Conservation (phyloP, 2,113 vertebrate species). For the Ptilonorhynchus violaceus region DNA sequence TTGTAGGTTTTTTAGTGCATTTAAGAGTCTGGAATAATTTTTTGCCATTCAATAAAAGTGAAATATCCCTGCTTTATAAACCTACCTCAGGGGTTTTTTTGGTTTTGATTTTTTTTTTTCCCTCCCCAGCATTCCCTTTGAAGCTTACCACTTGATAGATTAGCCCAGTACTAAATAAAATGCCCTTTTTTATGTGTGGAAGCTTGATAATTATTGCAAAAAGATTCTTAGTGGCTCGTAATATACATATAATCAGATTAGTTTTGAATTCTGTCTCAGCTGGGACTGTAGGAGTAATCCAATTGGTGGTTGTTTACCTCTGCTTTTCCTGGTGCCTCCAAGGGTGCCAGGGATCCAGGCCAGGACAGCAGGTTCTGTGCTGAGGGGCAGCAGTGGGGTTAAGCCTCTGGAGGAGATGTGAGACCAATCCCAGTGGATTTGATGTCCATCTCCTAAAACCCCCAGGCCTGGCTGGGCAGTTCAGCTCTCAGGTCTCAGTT, state of each 20-base stretch:
- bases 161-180: slow-evolving; percentile 84
- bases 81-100: slow-evolving; percentile 27
- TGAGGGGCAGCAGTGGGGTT: not conserved
- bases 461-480: not conserved
- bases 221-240: slow-evolving; percentile 88
- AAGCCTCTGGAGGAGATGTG: not conserved
- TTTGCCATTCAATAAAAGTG: slow-evolving; percentile 31
- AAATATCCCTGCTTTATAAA: slow-evolving; percentile 46
- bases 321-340: slow-evolving; percentile 16
- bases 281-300: slow-evolving; percentile 75
- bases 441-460: not conserved
- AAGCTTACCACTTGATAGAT: slow-evolving; percentile 89
- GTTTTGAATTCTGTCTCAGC: slow-evolving; percentile 78
- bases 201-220: slow-evolving; percentile 93
- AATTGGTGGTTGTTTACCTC: slow-evolving; percentile 69
- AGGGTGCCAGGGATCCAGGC: not conserved
- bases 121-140: slow-evolving; percentile 64
- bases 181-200: slow-evolving; percentile 83
- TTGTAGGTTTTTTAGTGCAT: slow-evolving; percentile 9
- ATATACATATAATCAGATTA: slow-evolving; percentile 95
- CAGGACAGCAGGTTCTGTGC: not conserved
- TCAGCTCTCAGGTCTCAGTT: slow-evolving; percentile 18
- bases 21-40: slow-evolving; percentile 56
- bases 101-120: not conserved
- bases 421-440: not conserved